phyloP scores from a whole-genome alignment of 2,888 invertebrate genomes.

The Polydrusus pterygomalis region DNA sequence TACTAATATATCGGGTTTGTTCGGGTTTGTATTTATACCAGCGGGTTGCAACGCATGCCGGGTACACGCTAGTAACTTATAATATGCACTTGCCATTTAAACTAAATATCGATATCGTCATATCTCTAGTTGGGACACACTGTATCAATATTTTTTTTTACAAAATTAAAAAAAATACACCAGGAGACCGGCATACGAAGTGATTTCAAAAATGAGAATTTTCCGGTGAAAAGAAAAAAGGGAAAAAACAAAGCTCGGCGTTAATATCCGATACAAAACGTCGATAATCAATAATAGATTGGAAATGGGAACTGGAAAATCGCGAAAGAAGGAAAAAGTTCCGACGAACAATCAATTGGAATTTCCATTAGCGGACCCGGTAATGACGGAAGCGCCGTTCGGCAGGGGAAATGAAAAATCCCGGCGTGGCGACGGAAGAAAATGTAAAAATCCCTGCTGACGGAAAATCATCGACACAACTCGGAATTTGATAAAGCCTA shows the following conservation, averaged over 20 bases:
- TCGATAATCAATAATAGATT: conserved; percentile 51
- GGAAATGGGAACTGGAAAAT: conserved; percentile 46
- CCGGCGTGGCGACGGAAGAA: conserved; percentile 63
- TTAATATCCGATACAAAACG: conserved; percentile 54
- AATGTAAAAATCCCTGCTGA: conserved; percentile 62
- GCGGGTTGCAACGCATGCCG: too few relatives aligned
- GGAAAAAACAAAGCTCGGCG: conserved; percentile 26
- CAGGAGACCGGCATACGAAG: background rate
- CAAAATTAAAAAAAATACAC: too few relatives aligned
- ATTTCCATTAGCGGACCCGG: conserved; percentile 59
- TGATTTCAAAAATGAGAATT: background rate
- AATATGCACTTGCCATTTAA: too few relatives aligned
- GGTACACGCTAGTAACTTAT: too few relatives aligned
- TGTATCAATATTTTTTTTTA: too few relatives aligned
- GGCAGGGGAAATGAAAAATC: conserved; percentile 63
- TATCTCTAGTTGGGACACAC: too few relatives aligned
- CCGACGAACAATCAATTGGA: conserved; percentile 58
- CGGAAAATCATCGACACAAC: conserved; percentile 51
- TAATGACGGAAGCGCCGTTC: conserved; percentile 61
- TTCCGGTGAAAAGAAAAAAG: background rate
- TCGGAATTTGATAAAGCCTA: conserved; percentile 49
- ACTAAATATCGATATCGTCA: too few relatives aligned
- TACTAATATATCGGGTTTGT: too few relatives aligned
- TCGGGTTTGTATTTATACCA: too few relatives aligned
- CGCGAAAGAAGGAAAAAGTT: conserved; percentile 45